Conservation (phyloP, 2,888 invertebrate species). For the Melanchra persicariae region DNA sequence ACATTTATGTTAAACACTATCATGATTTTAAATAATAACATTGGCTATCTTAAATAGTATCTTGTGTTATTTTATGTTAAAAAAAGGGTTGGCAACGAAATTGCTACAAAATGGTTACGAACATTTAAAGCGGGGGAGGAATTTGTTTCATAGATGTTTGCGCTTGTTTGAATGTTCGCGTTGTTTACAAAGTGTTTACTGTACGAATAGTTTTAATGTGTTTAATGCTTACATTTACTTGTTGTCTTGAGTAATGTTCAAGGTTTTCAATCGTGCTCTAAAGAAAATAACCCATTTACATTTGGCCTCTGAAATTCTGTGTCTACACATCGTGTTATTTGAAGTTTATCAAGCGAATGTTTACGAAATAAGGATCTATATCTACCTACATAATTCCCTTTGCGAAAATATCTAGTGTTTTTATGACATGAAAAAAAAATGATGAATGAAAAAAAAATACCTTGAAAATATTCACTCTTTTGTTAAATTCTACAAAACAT, state of each 20-base stretch:
- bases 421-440: background rate
- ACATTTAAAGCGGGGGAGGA: constrained; percentile 24
- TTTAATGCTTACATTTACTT: constrained; percentile 7
- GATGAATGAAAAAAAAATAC: background rate
- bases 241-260: background rate
- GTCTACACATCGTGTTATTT: background rate
- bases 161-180: constrained; percentile 9
- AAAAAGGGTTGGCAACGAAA: constrained; percentile 35
- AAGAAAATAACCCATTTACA: background rate
- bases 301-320: background rate
- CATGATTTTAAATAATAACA: constrained; percentile 47
- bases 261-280: background rate
- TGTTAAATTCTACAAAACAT: constrained; percentile 5
- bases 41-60: constrained; percentile 41
- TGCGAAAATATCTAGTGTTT: background rate
- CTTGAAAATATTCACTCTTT: background rate
- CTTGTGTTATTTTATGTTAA: constrained; percentile 29
- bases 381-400: background rate
- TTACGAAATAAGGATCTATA: background rate
- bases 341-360: no score
- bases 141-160: constrained; percentile 6
- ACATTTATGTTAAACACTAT: constrained; percentile 51
- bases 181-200: constrained; percentile 17
- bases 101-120: constrained; percentile 11
- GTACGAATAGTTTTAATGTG: constrained; percentile 6